Conservation (phyloP, 53 echinoderm and acorn worm species). For the Apostichopus leukothele region DNA sequence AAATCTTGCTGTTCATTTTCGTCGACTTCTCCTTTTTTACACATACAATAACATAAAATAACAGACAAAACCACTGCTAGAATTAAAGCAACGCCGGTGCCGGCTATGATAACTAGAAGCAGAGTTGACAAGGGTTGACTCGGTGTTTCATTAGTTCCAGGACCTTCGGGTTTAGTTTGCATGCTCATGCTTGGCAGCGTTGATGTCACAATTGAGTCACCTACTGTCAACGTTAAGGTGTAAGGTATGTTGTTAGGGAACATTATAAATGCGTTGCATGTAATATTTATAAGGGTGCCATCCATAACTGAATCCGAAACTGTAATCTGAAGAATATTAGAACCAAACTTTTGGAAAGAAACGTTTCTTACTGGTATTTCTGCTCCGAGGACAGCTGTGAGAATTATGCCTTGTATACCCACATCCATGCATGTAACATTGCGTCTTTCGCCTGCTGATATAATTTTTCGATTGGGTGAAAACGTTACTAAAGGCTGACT, state of each 20-base stretch:
- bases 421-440: neutral
- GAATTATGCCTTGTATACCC: neutral
- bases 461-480: neutral
- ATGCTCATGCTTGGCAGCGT: neutral
- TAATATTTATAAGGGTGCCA: neutral
- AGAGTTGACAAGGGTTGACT: no score
- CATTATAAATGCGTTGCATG: neutral
- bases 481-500: no score
- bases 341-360: neutral
- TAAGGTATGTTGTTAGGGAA: no score
- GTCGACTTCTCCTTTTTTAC: no score
- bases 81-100: no score
- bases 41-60: no score
- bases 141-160: no score
- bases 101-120: no score
- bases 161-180: no score
- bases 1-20: no score
- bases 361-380: neutral
- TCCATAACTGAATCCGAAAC: neutral
- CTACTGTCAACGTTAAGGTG: neutral
- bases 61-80: no score
- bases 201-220: neutral
- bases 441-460: neutral
- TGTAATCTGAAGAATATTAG: neutral
- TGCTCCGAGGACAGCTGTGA: neutral